Evolutionary conservation across 2,113 vertebrate species (phyloP).

Genomic region (Fulica atra): DNA sequence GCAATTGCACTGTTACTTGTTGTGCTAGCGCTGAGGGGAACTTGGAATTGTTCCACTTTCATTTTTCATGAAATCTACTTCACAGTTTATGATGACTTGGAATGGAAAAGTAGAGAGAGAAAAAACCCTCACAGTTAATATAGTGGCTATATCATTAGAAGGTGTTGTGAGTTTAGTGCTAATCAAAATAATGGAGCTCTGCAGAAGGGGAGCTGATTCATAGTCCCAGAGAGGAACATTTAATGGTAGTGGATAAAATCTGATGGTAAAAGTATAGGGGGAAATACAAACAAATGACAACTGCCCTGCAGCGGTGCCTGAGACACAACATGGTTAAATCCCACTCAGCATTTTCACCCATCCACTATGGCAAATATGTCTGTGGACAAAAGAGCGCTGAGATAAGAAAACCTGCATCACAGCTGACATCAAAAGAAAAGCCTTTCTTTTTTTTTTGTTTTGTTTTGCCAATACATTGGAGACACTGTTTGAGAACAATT

Average conservation of each 20-base stretch:
- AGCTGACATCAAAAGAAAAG: slow-evolving; percentile 1
- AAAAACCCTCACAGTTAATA: neutral
- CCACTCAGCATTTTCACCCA: neutral
- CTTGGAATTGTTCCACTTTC: neutral
- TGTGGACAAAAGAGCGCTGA: neutral
- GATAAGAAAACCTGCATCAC: neutral
- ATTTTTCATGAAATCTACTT: neutral
- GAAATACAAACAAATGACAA: neutral
- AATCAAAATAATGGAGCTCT: neutral
- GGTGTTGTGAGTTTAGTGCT: neutral
- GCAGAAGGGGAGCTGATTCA: neutral
- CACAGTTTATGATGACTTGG: neutral
- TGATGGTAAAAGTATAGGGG: neutral
- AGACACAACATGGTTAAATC: neutral
- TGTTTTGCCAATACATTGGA: neutral
- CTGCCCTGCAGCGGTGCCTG: neutral
- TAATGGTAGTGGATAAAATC: neutral
- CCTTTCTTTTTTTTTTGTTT: neutral
- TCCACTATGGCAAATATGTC: neutral
- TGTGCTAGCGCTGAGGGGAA: neutral
- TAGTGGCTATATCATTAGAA: neutral
- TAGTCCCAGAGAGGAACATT: neutral
- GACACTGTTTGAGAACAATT: neutral
- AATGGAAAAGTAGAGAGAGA: neutral
- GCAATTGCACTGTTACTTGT: neutral